Evolutionary conservation across 2,113 vertebrate genomes (phyloP).

Genomic region (human): DNA sequence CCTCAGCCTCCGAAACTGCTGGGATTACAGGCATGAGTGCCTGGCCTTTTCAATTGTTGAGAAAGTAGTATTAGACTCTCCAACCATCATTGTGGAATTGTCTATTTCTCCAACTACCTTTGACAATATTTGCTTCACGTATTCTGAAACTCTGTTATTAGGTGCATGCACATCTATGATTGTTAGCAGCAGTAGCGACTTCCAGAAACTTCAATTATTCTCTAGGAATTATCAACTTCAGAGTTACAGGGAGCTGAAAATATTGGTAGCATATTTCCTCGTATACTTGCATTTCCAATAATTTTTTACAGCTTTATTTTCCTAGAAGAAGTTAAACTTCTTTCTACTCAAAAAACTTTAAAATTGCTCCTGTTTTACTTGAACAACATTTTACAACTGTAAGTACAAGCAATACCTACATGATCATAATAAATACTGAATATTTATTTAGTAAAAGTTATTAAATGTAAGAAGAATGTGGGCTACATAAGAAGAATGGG

Average conservation of each 20-base stretch:
- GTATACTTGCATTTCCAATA: neutral
- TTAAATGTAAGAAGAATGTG: no score
- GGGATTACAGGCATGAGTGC: no score
- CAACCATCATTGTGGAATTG: neutral
- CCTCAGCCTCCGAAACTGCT: no score
- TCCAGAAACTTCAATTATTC: neutral
- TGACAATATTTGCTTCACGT: neutral
- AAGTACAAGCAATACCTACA: neutral
- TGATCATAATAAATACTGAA: neutral
- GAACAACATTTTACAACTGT: neutral
- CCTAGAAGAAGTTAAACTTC: neutral
- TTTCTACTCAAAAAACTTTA: neutral
- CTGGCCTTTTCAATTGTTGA: neutral
- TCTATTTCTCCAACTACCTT: neutral
- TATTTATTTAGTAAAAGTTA: neutral
- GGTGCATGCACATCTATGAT: neutral
- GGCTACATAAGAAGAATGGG: neutral
- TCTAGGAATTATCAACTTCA: neutral
- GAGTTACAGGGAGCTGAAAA: neutral
- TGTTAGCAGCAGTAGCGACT: neutral
- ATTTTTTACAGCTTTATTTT: neutral
- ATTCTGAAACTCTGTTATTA: neutral
- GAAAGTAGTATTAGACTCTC: neutral
- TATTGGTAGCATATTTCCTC: neutral
- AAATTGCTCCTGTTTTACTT: neutral